These are phyloP conservation scores for Spinus olivaceus DNA, from an alignment of 2,797 vertebrate genomes.

Conservation along the genomic window DNA sequence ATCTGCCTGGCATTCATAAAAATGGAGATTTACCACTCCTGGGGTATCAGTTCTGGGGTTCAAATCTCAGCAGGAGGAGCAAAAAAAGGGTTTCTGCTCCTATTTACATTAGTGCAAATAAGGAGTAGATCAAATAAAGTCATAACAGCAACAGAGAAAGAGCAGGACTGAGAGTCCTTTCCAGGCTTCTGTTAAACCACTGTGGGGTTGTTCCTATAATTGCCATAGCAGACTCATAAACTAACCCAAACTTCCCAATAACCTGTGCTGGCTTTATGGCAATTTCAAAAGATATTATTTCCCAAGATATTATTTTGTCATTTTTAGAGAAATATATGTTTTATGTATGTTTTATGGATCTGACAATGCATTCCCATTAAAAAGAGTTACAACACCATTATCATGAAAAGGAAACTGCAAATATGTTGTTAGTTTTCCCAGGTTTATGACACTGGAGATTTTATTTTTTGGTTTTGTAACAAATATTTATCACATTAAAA, in stretches of 20 bases:
- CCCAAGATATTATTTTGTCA: not conserved
- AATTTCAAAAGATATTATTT: constrained; percentile 28
- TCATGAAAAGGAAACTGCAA: constrained; percentile 22
- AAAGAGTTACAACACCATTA: constrained; percentile 38
- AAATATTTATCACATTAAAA: constrained; percentile 29
- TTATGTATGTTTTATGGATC: constrained; percentile 32
- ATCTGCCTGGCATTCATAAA: not conserved
- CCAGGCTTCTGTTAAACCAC: not conserved
- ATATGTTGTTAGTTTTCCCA: not conserved
- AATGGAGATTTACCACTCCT: constrained; percentile 12
- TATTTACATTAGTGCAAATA: constrained; percentile 19
- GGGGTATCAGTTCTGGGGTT: not conserved
- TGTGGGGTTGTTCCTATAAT: not conserved
- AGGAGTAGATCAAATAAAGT: not conserved
- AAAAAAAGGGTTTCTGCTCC: not conserved
- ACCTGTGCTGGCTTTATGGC: not conserved
- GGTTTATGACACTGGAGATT: not conserved
- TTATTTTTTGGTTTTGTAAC: not conserved
- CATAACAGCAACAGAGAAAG: not conserved
- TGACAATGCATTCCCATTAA: constrained; percentile 37
- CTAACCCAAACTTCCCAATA: constrained; percentile 19
- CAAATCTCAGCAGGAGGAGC: not conserved
- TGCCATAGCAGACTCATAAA: not conserved
- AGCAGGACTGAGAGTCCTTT: not conserved
- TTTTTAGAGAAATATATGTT: constrained; percentile 33